Conservation (phyloP, 1,140 invertebrate species). For the Hyles euphorbiae region DNA sequence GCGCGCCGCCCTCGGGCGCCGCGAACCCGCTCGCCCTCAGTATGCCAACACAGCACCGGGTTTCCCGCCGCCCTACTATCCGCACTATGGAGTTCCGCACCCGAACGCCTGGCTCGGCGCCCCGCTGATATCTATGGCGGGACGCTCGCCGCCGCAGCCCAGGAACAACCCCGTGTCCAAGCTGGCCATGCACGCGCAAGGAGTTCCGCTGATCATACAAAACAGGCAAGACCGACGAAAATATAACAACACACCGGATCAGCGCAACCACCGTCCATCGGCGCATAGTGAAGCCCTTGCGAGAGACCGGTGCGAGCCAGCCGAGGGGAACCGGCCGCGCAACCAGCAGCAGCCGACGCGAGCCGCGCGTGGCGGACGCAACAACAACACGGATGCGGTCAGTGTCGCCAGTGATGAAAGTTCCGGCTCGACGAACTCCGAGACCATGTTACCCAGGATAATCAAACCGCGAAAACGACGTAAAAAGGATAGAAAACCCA, state of each 20-base stretch:
- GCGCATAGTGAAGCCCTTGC: constrained; percentile 39
- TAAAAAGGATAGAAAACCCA: constrained; percentile 90
- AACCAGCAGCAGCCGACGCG: constrained; percentile 58
- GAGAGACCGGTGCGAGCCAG: constrained; percentile 46
- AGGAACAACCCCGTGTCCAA: constrained; percentile 75
- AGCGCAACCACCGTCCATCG: constrained; percentile 53
- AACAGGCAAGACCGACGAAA: constrained; percentile 73
- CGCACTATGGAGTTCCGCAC: constrained; percentile 63
- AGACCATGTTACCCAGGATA: constrained; percentile 88
- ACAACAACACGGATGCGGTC: constrained; percentile 79
- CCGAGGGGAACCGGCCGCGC: constrained; percentile 53
- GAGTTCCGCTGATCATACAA: constrained; percentile 83
- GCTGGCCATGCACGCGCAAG: constrained; percentile 85
- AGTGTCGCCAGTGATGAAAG: constrained; percentile 87
- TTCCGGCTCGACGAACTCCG: constrained; percentile 81
- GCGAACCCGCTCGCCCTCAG: constrained; percentile 67
- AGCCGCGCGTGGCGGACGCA: constrained; percentile 49
- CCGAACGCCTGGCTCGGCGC: constrained; percentile 80
- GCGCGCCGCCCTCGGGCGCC: constrained; percentile 68
- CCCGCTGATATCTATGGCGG: constrained; percentile 81
- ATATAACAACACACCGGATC: constrained; percentile 54
- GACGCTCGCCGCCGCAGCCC: constrained; percentile 60
- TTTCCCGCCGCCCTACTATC: constrained; percentile 67
- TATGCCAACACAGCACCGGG: constrained; percentile 65
- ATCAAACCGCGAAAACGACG: constrained; percentile 92